Conservation (phyloP, 1,140 invertebrate genomes). For the Zaprionus nigranus region DNA sequence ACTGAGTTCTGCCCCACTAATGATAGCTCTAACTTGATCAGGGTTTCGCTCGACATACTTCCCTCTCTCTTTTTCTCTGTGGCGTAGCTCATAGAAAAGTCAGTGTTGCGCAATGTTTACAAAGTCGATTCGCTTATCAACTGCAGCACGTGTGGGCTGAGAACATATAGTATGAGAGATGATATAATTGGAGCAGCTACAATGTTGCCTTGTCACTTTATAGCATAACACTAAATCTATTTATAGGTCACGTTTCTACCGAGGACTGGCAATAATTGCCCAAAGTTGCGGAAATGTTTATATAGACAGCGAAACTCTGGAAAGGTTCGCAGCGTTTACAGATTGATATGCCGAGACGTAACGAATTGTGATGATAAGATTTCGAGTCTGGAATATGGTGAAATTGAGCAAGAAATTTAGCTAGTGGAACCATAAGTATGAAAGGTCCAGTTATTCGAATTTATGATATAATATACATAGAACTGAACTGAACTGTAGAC, state of each 20-base stretch:
- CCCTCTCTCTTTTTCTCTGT: neutral
- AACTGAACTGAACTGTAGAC: neutral
- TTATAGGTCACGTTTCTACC: conserved; percentile 16
- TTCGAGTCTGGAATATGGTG: neutral
- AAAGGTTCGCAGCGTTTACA: neutral
- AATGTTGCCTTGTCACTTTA: conserved; percentile 6
- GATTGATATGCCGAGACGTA: neutral
- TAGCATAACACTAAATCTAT: conserved; percentile 5
- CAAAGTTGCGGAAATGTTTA: neutral
- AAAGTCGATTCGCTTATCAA: neutral
- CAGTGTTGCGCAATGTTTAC: neutral
- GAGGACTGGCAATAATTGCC: neutral
- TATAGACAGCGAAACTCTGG: neutral
- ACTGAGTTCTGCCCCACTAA: neutral
- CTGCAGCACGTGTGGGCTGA: neutral
- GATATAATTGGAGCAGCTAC: conserved; percentile 3
- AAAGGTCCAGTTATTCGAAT: no score
- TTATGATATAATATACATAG: neutral
- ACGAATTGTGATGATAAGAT: neutral
- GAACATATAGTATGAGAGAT: neutral
- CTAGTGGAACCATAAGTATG: neutral
- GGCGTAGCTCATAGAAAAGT: neutral
- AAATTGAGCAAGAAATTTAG: neutral
- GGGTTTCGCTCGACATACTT: neutral
- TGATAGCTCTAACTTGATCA: neutral